Evolutionary conservation across 2,797 vertebrate species (phyloP).

Genomic region (Acrossocheilus wenchowensis): DNA sequence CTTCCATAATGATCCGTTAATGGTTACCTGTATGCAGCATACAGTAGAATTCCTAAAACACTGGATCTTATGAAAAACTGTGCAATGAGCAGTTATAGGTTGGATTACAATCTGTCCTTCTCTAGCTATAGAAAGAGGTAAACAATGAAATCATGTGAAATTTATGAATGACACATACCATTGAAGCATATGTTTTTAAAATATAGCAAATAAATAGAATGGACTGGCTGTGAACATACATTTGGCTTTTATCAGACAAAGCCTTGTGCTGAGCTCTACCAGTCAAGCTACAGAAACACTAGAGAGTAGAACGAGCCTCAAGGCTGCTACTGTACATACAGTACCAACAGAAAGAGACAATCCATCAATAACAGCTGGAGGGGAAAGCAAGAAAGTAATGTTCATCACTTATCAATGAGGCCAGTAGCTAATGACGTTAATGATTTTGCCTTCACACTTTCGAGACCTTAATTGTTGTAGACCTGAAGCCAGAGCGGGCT

Average conservation of each 20-base stretch:
- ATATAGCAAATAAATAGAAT: not conserved
- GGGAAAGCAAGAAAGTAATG: not conserved
- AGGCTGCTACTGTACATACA: not conserved
- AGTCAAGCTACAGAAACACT: not conserved
- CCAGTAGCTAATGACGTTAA: not conserved
- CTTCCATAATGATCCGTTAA: slow-evolving; percentile 2
- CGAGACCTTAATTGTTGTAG: not conserved
- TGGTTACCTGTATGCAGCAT: not conserved
- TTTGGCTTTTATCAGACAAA: not conserved
- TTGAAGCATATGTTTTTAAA: not conserved
- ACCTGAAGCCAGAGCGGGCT: not conserved
- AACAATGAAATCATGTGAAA: not conserved
- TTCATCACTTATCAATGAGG: not conserved
- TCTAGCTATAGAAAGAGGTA: not conserved
- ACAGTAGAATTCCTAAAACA: slow-evolving; percentile 3
- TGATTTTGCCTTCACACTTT: not conserved
- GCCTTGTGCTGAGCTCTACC: not conserved
- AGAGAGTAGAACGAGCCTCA: not conserved
- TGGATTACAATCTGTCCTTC: not conserved
- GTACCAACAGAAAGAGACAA: not conserved
- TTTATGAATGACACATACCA: not conserved
- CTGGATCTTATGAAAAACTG: not conserved
- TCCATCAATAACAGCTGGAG: not conserved
- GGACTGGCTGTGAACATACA: not conserved
- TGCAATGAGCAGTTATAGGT: not conserved